Evolutionary conservation across 2,797 vertebrate genomes (phyloP), one percentile per base, ranked within the genome.

Genomic region (Poeciliopsis gracilis): DNA sequence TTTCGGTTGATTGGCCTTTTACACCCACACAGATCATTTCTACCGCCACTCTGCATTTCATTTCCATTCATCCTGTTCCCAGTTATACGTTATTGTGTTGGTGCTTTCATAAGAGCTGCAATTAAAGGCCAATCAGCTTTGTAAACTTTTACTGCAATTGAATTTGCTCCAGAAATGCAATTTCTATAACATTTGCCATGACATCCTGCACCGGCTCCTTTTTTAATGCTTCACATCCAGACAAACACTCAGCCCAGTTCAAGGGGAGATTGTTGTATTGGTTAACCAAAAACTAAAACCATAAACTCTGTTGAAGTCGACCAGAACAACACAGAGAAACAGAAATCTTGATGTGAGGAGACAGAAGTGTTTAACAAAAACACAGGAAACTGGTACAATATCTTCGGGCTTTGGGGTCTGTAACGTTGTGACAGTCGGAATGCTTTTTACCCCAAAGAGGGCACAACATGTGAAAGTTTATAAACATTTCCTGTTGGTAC

Each of bases 301-400:
- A 43, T 69, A 69, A 43, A 69, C 66, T 69, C 41, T n/a, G 66
- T 15, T 69, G 38, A 43, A 69, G 66, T 69, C 38, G 25, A n/a
- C 66, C 66, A 69, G 66, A 69, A 43, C 38, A n/a, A 43, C 23
- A 69, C 38, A 43, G 11, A 43, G 66, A 5, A 67, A 41, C 66
- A 43, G 66, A 69, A 69, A 69, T 43, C 23, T 25, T 43, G 38
- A 43, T 73, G 28, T 47, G 49, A 73, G 45, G 71, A 47, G 71
- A 47, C 20, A 73, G 45, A 73, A 69, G 66, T 69, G 38, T n/a
- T 69, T 13, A 43, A 69, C 38, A 12, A 23, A 41, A 67, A 67
- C 33, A 67, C 36, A 84, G 53, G 76, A 82, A 70, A 77, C 78
- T n/a, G 66, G 38, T 69, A 43, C 25, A 43, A 69, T 69, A 69